Conservation (phyloP, 2,113 vertebrate species). For the Sinocyclocheilus anshuiensis region DNA sequence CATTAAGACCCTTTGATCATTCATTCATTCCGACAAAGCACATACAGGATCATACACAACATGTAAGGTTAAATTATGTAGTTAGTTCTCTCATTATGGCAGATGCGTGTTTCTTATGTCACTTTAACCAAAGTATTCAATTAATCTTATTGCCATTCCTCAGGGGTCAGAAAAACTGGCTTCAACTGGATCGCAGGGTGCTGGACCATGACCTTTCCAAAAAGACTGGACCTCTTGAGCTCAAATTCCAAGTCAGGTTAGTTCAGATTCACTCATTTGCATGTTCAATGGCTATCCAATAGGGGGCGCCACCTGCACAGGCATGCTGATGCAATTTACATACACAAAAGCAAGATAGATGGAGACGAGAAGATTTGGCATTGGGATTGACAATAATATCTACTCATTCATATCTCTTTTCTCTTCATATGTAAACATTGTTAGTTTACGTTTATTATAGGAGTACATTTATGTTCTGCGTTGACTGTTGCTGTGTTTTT, state of each 20-base stretch:
- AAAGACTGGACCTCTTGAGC: constrained; percentile 80
- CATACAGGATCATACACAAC: constrained; percentile 7
- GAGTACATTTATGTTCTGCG: not conserved
- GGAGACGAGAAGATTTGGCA: not conserved
- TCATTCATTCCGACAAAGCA: not conserved
- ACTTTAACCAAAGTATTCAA: not conserved
- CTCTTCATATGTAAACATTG: not conserved
- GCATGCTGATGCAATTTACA: constrained; percentile 11
- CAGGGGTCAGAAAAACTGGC: constrained; percentile 94
- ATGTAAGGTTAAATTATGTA: not conserved
- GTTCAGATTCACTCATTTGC: not conserved
- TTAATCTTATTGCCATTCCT: constrained; percentile 53
- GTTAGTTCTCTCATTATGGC: not conserved
- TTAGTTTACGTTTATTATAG: not conserved
- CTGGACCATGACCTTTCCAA: constrained; percentile 94
- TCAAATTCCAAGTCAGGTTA: constrained; percentile 82
- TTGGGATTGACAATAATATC: not conserved
- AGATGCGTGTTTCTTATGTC: not conserved
- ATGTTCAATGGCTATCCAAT: constrained; percentile 58
- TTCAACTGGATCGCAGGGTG: constrained; percentile 93
- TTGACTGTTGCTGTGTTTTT: constrained; percentile 46
- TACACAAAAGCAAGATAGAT: not conserved
- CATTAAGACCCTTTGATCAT: not conserved
- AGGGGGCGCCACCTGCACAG: constrained; percentile 67
- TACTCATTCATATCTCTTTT: not conserved